Conservation (phyloP, 2,888 invertebrate species). For the Drosophila maculinotata region DNA sequence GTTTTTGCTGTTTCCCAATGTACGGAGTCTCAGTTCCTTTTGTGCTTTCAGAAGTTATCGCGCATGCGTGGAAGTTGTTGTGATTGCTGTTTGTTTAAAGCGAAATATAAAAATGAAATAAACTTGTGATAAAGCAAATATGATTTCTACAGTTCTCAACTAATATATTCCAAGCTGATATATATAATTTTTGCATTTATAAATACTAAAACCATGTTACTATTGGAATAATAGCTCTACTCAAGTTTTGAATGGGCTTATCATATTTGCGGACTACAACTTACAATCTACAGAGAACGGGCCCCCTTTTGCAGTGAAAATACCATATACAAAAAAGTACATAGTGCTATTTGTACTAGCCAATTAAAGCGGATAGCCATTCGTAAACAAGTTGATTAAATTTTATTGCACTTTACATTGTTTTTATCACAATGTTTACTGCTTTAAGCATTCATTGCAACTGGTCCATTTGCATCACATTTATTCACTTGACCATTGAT, state of each 20-base stretch:
- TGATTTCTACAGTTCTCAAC: too few species aligned
- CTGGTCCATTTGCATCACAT: slow-evolving; percentile 13
- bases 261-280: not conserved
- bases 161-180: too few species aligned
- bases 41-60: not conserved
- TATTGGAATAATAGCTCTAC: not conserved
- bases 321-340: not conserved
- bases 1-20: not conserved
- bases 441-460: slow-evolving; percentile 4
- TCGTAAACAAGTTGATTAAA: slow-evolving; percentile 47
- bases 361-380: slow-evolving; percentile 18
- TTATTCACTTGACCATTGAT: slow-evolving; percentile 9
- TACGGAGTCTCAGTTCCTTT: not conserved
- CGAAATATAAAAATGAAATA: not conserved
- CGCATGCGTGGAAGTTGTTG: not conserved
- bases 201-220: too few species aligned
- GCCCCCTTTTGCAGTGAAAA: slow-evolving; percentile 6
- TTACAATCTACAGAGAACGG: slow-evolving; percentile 6
- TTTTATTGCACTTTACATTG: too few species aligned
- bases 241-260: not conserved
- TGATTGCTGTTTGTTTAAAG: not conserved
- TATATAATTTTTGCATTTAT: too few species aligned
- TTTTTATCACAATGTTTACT: slow-evolving; percentile 14
- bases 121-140: not conserved
- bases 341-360: not conserved